Evolutionary conservation across 2,888 invertebrate genomes (phyloP), one percentile per base, ranked within the genome.

Genomic region (Cyclophora albipunctata): DNA sequence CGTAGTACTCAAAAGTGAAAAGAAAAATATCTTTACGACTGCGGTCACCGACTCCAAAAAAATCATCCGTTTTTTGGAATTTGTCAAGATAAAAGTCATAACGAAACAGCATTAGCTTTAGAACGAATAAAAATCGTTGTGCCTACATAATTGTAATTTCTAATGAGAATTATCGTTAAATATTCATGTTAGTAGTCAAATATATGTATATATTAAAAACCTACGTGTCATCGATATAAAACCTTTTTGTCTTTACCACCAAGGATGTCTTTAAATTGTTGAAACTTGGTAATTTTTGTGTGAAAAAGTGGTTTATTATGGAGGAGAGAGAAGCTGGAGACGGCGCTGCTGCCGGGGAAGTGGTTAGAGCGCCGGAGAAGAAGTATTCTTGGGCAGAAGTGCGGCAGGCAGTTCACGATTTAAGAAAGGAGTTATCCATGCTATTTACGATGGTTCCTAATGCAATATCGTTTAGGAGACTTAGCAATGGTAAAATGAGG

Each of bases 401-500:
- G 34, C 91, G 94, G 54, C 91, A 92, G 46, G 93, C 94, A 5
- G 96, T 96, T 0, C 93, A 94, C 68, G 95, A 95, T 70, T 88
- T 96, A 62, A 88, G 96, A 7, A 92, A 95, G 62, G 93, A 94
- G 69, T 77, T 96, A 52, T 94, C 95, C 2, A 92, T 93, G 49
- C 84, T 96, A 41, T 95, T 95, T 0, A 93, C 93, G 1, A 94
- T 95, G 90, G 93, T 96, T 33, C 96, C 96, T 1, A 93, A 93
- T 64, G 93, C 94, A 46, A 93, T 96, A 62, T 92, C 94, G 40
- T 96, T 96, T 81, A 91, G 96, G 52, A 92, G 91, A 66, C 87
- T 96, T 41, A 91, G 92, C 48, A 95, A 95, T 81, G 95, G 95
- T 40, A 92, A 94, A 63, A 95, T 92, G 6, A 91, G 97, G 67